Evolutionary conservation across 2,113 vertebrate genomes (phyloP), one percentile per base, ranked within the genome.

Genomic region (Malurus cyaneus): DNA sequence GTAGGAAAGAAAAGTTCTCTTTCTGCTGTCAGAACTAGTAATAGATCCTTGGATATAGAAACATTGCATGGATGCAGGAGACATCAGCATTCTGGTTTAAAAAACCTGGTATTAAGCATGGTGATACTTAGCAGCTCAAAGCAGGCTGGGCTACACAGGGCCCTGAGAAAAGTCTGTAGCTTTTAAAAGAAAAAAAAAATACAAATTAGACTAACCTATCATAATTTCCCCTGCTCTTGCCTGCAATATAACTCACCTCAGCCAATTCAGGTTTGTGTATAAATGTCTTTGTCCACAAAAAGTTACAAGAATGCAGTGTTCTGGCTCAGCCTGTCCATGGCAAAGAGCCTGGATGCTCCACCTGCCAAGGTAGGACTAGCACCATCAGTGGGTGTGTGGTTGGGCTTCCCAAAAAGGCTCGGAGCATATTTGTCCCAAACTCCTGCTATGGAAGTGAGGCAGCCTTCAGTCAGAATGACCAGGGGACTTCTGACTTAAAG

Each of bases 251-350:
- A 61, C 21, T 49, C 44, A 32, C 41, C 18, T 67, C 53, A 80
- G 0, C 41, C 67, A 23, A 14, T 74, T 83, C 13, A 44, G 20
- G 11, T 52, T 80, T 54, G 62, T 69, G 86, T 70, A 25, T 44
- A 14, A n/a, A 10, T 29, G 39, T 41, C 6, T 2, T 3, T 76
- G 20, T 25, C 49, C 8, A 64, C 31, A 44, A n/a, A 47, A 54
- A 12, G 47, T 11, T 25, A 12, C 21, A 78, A 49, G 59, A 71
- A 54, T 0, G 0, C 1, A 4, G 18, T 29, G 52, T 71, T 77
- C n/a, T 70, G 52, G 42, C 72, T 80, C 60, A 78, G 80, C n/a
- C 15, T 70, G 28, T 13, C 50, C 2, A 1, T 46, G 77, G 86
- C 59, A 59, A 49, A 50, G 5, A 29, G 67, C 76, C 73, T 74